phyloP scores from a whole-genome alignment of 2,797 vertebrate species.

The Enteromius paludinosus region DNA sequence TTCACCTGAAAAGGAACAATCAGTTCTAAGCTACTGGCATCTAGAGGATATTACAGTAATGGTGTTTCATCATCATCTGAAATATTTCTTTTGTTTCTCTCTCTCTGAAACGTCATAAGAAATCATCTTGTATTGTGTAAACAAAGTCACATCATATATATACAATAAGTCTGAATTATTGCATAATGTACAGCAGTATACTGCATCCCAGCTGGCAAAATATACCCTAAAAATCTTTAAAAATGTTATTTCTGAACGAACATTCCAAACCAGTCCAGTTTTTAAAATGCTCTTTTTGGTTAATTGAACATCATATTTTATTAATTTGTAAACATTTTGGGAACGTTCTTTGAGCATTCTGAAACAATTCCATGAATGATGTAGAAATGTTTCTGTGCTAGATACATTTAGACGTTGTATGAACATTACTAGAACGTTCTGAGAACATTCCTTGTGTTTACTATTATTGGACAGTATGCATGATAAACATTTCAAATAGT shows the following conservation, averaged over 20 bases:
- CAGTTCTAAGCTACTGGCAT: not conserved
- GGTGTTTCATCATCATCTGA: not conserved
- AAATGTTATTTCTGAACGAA: not conserved
- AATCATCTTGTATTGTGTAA: not conserved
- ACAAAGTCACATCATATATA: not conserved
- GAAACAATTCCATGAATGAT: not conserved
- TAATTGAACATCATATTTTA: not conserved
- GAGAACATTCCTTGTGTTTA: not conserved
- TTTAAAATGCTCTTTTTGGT: not conserved
- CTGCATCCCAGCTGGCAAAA: not conserved
- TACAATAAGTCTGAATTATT: not conserved
- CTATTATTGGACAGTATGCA: not conserved
- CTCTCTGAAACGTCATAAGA: not conserved
- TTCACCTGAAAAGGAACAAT: slow-evolving; percentile 13
- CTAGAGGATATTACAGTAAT: not conserved
- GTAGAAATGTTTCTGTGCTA: not conserved
- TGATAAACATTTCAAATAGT: not conserved
- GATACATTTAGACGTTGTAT: not conserved
- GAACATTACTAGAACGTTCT: not conserved
- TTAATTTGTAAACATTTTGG: not conserved
- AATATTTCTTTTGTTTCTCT: not conserved
- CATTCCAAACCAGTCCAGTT: not conserved
- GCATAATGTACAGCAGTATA: not conserved
- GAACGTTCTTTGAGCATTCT: not conserved
- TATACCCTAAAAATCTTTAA: not conserved